Conservation (phyloP, 2,113 vertebrate genomes). For the Pantherophis guttatus region DNA sequence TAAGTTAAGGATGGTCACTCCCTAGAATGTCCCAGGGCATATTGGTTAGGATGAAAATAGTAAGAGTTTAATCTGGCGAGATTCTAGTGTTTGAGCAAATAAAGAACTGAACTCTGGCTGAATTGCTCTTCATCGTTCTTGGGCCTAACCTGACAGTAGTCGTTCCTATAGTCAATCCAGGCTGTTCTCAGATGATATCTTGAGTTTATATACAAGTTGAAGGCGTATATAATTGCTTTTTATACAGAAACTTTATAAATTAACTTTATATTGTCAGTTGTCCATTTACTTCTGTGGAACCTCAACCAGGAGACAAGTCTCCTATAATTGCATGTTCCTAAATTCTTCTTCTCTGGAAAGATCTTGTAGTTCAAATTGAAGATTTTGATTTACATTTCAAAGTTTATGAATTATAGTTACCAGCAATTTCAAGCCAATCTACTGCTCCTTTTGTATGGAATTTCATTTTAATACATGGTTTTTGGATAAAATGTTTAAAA, state of each 20-base stretch:
- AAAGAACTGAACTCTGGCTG: not conserved
- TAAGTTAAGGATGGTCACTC: not conserved
- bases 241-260: too few relatives aligned
- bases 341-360: not conserved
- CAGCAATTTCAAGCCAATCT: not conserved
- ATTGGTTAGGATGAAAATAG: not conserved
- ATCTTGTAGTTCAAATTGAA: not conserved
- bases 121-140: not conserved
- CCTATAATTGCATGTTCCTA: not conserved
- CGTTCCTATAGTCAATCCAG: not conserved
- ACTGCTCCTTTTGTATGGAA: not conserved
- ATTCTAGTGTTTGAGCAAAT: not conserved
- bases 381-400: not conserved
- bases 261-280: not conserved
- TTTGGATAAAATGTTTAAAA: not conserved
- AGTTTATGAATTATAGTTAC: not conserved
- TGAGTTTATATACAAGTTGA: not conserved
- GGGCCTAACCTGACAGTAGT: not conserved
- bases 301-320: not conserved
- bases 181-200: not conserved
- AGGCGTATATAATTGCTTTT: too few relatives aligned
- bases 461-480: not conserved
- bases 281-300: not conserved
- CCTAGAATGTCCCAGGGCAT: too few relatives aligned
- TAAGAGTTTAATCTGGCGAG: not conserved